Conservation (phyloP, 2,888 invertebrate genomes). For the Cinara cedri region DNA sequence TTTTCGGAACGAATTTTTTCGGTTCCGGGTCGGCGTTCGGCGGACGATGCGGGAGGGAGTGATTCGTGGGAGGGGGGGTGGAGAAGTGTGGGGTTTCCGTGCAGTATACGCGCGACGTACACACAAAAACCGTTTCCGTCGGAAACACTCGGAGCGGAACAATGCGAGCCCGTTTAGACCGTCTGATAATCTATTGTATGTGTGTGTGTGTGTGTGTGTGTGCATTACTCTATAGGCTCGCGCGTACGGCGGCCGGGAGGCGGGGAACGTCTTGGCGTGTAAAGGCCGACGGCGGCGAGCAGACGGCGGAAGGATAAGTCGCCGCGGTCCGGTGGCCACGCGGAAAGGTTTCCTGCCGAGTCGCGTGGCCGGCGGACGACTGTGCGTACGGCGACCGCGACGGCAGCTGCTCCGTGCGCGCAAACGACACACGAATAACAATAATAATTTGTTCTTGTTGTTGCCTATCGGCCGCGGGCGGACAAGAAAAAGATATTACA, state of each 20-base stretch:
- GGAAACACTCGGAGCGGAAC: constrained; percentile 49
- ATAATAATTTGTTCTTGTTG: no score
- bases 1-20: not conserved
- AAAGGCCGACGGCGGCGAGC: constrained; percentile 19
- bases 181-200: constrained; percentile 29
- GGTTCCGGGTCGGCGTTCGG: not conserved
- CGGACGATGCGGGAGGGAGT: no score
- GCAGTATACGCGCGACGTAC: no score
- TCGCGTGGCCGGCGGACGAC: constrained; percentile 48
- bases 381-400: not conserved
- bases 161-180: constrained; percentile 6
- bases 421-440: not conserved
- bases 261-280: constrained; percentile 6
- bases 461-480: no score
- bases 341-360: constrained; percentile 47
- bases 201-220: not conserved
- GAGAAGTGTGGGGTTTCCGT: constrained; percentile 5
- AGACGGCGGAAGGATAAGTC: constrained; percentile 28
- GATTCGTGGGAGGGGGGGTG: not conserved
- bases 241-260: not conserved
- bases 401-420: constrained; percentile 26
- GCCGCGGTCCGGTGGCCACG: constrained; percentile 51
- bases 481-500: no score
- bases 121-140: constrained; percentile 48
- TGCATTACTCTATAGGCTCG: no score